phyloP scores from a whole-genome alignment of 2,888 invertebrate genomes.

The Physocephala rufipes region DNA sequence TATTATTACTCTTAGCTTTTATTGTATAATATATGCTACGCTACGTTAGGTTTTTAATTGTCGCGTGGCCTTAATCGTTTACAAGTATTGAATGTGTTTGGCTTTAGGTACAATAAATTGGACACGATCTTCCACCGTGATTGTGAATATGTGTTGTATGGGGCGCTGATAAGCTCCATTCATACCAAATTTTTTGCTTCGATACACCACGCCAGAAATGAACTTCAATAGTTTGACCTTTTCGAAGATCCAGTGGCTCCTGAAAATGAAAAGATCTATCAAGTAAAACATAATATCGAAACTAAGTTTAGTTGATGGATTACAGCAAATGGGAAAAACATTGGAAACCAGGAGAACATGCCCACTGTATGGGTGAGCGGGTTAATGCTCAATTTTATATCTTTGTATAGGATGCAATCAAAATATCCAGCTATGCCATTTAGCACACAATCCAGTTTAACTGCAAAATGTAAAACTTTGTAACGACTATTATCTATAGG shows the following conservation, averaged over 20 bases:
- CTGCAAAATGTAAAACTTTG: slow-evolving; percentile 74
- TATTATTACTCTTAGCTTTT: too few species aligned
- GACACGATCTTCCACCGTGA: slow-evolving; percentile 55
- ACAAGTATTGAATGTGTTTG: too few species aligned
- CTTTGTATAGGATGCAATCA: slow-evolving; percentile 85
- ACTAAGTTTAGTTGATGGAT: slow-evolving; percentile 47
- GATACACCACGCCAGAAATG: slow-evolving; percentile 88
- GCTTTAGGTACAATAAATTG: slow-evolving; percentile 53
- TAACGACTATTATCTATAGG: slow-evolving; percentile 78
- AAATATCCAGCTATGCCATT: slow-evolving; percentile 98
- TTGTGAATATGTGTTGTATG: slow-evolving; percentile 58
- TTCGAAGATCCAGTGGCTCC: slow-evolving; percentile 70
- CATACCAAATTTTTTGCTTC: slow-evolving; percentile 91
- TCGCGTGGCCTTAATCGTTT: too few species aligned
- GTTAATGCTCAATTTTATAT: slow-evolving; percentile 87
- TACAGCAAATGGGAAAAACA: slow-evolving; percentile 89
- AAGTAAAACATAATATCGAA: neutral
- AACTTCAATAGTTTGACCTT: slow-evolving; percentile 77
- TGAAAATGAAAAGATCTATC: slow-evolving; percentile 40
- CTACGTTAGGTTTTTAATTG: too few species aligned
- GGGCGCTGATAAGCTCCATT: slow-evolving; percentile 76
- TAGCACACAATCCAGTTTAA: slow-evolving; percentile 79
- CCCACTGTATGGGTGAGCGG: slow-evolving; percentile 88
- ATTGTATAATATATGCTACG: too few species aligned
- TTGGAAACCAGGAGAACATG: slow-evolving; percentile 99